Evolutionary conservation across 2,888 invertebrate species (phyloP).

Genomic region (Melinopterus prodromus): DNA sequence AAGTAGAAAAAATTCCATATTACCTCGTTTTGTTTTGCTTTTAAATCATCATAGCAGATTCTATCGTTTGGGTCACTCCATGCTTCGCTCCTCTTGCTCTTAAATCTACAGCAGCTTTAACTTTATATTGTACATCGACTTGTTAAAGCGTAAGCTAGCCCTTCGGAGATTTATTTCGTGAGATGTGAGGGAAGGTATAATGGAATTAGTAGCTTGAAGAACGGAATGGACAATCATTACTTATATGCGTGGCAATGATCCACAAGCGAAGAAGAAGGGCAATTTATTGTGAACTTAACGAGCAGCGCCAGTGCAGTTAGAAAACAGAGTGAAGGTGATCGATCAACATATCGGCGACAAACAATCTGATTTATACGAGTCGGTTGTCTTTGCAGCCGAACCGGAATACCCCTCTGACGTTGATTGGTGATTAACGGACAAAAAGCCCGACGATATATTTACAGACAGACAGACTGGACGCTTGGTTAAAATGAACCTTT

Average conservation of each 20-base stretch:
- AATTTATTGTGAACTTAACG: conserved; percentile 22
- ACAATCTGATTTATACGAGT: conserved; percentile 26
- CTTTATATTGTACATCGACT: too few relatives aligned
- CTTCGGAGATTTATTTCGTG: too few relatives aligned
- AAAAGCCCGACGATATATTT: conserved; percentile 12
- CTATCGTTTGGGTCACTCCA: too few relatives aligned
- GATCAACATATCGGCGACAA: conserved; percentile 24
- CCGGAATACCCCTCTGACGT: conserved; percentile 17
- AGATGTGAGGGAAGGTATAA: neutral
- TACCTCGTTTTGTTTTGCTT: too few relatives aligned
- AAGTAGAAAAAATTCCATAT: too few relatives aligned
- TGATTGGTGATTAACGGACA: conserved; percentile 17
- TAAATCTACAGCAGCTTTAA: too few relatives aligned
- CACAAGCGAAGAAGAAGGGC: conserved; percentile 10
- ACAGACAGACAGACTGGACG: neutral
- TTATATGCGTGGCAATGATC: neutral
- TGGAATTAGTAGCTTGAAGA: neutral
- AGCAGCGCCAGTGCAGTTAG: conserved; percentile 21
- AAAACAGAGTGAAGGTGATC: conserved; percentile 9
- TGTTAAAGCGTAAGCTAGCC: too few relatives aligned
- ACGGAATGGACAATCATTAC: neutral
- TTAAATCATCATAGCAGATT: too few relatives aligned
- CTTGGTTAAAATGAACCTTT: neutral
- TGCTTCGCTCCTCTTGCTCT: too few relatives aligned
- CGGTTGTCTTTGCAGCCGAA: neutral